Evolutionary conservation across 2,888 invertebrate genomes (phyloP).

Genomic region (Diloba caeruleocephala): DNA sequence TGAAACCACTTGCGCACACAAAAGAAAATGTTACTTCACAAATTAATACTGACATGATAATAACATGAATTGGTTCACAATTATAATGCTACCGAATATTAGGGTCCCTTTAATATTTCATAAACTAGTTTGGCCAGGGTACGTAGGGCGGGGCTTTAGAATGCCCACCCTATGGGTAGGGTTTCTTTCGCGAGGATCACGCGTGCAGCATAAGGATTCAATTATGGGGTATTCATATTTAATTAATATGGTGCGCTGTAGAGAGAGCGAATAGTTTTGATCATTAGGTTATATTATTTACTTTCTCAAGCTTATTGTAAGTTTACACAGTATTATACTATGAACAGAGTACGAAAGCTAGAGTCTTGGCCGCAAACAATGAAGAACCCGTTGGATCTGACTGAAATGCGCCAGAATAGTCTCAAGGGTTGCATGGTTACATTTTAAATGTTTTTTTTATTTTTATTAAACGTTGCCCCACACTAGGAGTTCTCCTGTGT

Average conservation of each 20-base stretch:
- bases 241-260: slow-evolving; percentile 78
- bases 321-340: too few relatives aligned
- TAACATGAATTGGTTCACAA: slow-evolving; percentile 83
- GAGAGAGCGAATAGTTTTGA: slow-evolving; percentile 64
- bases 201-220: slow-evolving; percentile 81
- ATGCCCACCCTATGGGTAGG: slow-evolving; percentile 68
- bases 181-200: slow-evolving; percentile 72
- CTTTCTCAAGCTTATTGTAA: neutral
- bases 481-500: too few relatives aligned
- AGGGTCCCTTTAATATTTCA: slow-evolving; percentile 79
- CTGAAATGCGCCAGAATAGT: too few relatives aligned
- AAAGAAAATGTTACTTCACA: slow-evolving; percentile 66
- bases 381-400: too few relatives aligned
- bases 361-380: too few relatives aligned
- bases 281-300: slow-evolving; percentile 53
- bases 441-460: too few relatives aligned
- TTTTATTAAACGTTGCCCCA: too few relatives aligned
- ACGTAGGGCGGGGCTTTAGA: slow-evolving; percentile 74
- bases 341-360: too few relatives aligned
- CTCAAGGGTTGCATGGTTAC: too few relatives aligned
- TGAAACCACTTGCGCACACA: slow-evolving; percentile 70
- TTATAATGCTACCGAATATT: slow-evolving; percentile 76
- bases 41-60: slow-evolving; percentile 85
- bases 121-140: slow-evolving; percentile 75
- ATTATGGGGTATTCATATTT: slow-evolving; percentile 87